These are phyloP conservation scores for Cheilosia urbana DNA, from an alignment of 2,888 invertebrate species.

Conservation along the genomic window DNA sequence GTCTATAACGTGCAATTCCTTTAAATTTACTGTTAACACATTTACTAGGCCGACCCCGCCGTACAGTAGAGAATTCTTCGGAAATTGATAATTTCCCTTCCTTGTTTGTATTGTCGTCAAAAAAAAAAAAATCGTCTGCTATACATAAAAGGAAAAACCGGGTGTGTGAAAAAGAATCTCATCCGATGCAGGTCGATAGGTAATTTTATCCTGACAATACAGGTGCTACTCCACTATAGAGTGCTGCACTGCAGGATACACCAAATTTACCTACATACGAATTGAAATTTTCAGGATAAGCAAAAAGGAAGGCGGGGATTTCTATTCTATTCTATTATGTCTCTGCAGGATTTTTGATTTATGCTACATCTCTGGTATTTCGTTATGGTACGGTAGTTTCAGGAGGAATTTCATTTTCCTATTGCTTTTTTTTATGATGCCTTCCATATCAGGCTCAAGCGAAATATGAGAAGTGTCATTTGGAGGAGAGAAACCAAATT, in stretches of 20 bases:
- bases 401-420: not conserved
- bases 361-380: not conserved
- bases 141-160: not conserved
- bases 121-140: not conserved
- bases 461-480: not conserved
- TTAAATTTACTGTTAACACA: not conserved
- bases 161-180: slow-evolving; percentile 3
- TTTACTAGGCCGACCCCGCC: not conserved
- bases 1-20: not conserved
- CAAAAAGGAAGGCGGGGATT: slow-evolving; percentile 2
- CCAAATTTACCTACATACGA: not conserved
- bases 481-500: not conserved
- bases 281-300: slow-evolving; percentile 6
- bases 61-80: not conserved
- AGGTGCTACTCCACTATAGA: slow-evolving; percentile 5
- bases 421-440: slow-evolving; percentile 2
- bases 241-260: slow-evolving; percentile 6
- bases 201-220: slow-evolving; percentile 61
- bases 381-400: not conserved
- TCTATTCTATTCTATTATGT: slow-evolving; percentile 1
- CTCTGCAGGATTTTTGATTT: slow-evolving; percentile 14
- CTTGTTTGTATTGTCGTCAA: not conserved
- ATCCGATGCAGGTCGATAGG: slow-evolving; percentile 10
- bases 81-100: not conserved
- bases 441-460: not conserved